Base-by-base conservation (phyloP, 2,888 invertebrate species). In the Cerastoderma edule region DNA sequence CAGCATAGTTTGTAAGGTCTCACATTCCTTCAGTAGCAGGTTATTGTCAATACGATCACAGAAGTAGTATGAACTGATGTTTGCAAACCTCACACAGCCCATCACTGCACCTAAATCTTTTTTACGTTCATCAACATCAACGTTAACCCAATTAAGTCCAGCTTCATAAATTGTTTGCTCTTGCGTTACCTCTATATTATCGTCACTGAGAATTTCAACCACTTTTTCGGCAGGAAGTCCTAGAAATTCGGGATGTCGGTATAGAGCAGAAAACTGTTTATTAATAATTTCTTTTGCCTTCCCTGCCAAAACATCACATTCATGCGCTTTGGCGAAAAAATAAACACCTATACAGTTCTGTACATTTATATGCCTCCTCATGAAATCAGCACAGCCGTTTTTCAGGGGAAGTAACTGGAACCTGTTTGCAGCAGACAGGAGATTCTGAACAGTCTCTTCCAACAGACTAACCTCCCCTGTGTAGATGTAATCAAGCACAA, bases 1-100 rank as follows among this genome's bases (percentile, higher is more conserved):
- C 32, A 91, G 78, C 1, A 82, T 87, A 19, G 83, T 72, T 44
- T 85, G 71, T 19, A 92, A 67, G 19, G 73, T 74, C 6, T 76
- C 79, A 77, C 83, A 83, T n/a, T 82, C 83, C n/a, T 83, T 77
- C 30, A 91, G 67, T 63, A 89, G 72, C 19, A 72, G 68, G 67
- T 85, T 86, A 33, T 77, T 83, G 78, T 91, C 91, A 22, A 92
- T 90, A 54, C 85, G 85, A 76, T 92, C 92, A 87, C 91, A 91
- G 86, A 92, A 91, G 77, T 91, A 92, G 74, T 92, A 92, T 0
- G 90, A 91, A 78, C 88, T 89, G 68, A 92, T 90, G 75, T 88
- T 90, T 46, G 91, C 91, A 79, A 92, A 91, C 10, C 92, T 76
- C 4, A 92, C 90, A 84, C 88, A 89, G 30, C 84, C 83, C 90